Conservation (phyloP, 2,797 vertebrate species). For the Cynopterus sphinx region DNA sequence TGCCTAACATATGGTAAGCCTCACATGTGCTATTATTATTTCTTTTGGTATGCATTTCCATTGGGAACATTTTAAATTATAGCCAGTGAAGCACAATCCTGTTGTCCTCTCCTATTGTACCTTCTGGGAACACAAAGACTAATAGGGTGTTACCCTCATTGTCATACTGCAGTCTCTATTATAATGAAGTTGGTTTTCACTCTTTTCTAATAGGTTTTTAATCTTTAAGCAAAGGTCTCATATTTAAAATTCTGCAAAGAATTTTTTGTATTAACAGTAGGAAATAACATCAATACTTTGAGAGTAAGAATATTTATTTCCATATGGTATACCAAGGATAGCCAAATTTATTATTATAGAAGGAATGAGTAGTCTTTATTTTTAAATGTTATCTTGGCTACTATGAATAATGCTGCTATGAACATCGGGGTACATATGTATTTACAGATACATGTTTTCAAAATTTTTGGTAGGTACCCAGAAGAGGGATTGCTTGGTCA, state of each 20-base stretch:
- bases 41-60: neutral
- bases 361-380: neutral
- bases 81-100: neutral
- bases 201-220: constrained; percentile 7
- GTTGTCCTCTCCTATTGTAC: neutral
- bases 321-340: neutral
- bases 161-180: neutral
- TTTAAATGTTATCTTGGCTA: neutral
- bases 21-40: neutral
- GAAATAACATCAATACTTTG: constrained; percentile 38
- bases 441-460: too few relatives aligned
- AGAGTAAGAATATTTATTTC: constrained; percentile 26
- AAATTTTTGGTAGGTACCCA: too few relatives aligned
- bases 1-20: neutral
- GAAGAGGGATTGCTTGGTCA: too few relatives aligned
- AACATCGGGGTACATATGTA: too few relatives aligned
- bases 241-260: constrained; percentile 17
- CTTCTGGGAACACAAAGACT: neutral
- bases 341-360: neutral
- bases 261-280: neutral
- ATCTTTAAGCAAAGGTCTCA: constrained; percentile 38
- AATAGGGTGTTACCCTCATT: neutral
- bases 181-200: neutral
- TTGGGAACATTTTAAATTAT: neutral
- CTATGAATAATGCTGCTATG: too few relatives aligned